These are phyloP conservation scores for Achatina immaculata DNA, from an alignment of 1,140 invertebrate genomes.

Conservation along the genomic window DNA sequence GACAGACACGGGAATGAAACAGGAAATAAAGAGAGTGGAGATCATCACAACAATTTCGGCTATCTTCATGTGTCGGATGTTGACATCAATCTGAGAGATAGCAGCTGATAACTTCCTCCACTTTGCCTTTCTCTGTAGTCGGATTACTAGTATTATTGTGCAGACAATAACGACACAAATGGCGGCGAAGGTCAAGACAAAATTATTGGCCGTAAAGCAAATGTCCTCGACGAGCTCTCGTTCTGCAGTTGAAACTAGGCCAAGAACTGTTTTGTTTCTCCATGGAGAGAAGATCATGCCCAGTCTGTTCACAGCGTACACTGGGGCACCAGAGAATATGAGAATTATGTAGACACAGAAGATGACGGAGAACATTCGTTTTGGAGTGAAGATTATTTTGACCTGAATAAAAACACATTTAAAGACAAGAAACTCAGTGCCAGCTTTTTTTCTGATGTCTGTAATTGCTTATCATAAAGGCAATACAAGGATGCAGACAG, in stretches of 20 bases:
- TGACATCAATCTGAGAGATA: background rate
- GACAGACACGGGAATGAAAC: conserved; percentile 12
- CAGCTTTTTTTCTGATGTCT: too few species aligned
- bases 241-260: background rate
- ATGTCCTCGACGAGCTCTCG: background rate
- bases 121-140: background rate
- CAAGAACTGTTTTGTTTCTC: conserved; percentile 16
- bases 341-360: background rate
- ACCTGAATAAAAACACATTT: too few species aligned
- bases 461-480: too few species aligned
- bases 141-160: background rate
- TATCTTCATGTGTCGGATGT: background rate
- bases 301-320: background rate
- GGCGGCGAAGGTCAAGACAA: background rate
- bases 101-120: background rate
- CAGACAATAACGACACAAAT: background rate
- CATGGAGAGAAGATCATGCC: background rate
- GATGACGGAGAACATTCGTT: background rate
- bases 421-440: too few species aligned
- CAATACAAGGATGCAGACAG: too few species aligned
- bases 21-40: background rate
- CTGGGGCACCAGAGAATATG: background rate
- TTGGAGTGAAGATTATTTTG: background rate
- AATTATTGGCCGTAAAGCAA: background rate
- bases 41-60: conserved; percentile 16